A percentile compares a stretch with the other conserved stretches of the same genome.
Conservation (phyloP, 2,113 vertebrate genomes). For the Carassius carassius region DNA sequence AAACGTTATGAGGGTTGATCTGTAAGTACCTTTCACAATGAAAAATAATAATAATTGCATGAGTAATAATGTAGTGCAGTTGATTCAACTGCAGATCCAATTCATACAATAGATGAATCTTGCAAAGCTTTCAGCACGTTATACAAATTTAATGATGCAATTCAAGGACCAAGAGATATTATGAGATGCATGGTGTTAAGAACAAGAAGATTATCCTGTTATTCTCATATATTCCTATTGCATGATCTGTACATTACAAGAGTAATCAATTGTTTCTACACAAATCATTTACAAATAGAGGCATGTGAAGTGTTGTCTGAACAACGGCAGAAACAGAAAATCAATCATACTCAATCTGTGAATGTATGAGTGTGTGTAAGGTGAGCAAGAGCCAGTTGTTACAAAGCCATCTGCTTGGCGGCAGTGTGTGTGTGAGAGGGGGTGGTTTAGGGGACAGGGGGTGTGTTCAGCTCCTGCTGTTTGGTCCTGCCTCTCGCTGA, state of each 20-base stretch:
- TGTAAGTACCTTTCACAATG: not conserved
- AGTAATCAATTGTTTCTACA: conserved; percentile 43
- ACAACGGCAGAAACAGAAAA: conserved; percentile 45
- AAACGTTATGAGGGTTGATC: not conserved
- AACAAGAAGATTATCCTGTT: not conserved
- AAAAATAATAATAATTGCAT: not conserved
- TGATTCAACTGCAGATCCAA: not conserved
- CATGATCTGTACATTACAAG: not conserved
- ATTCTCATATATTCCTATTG: not conserved
- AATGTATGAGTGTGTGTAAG: conserved; percentile 50
- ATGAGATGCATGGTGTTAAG: not conserved
- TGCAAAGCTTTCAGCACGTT: not conserved
- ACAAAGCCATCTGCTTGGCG: conserved; percentile 71
- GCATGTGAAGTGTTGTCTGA: conserved; percentile 29
- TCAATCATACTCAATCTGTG: conserved; percentile 42
- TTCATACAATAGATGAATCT: not conserved
- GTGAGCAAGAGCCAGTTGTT: conserved; percentile 66
- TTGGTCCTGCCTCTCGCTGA: conserved; percentile 61
- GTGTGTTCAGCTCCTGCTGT: conserved; percentile 57
- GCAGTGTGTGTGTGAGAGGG: conserved; percentile 33
- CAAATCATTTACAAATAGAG: conserved; percentile 34
- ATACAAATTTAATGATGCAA: not conserved
- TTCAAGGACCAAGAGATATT: not conserved
- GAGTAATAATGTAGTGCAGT: not conserved
- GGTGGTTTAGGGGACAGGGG: conserved; percentile 45